These are phyloP conservation scores for Pseudachorutes palmiensis DNA, from an alignment of 1,140 invertebrate species.

Conservation along the genomic window DNA sequence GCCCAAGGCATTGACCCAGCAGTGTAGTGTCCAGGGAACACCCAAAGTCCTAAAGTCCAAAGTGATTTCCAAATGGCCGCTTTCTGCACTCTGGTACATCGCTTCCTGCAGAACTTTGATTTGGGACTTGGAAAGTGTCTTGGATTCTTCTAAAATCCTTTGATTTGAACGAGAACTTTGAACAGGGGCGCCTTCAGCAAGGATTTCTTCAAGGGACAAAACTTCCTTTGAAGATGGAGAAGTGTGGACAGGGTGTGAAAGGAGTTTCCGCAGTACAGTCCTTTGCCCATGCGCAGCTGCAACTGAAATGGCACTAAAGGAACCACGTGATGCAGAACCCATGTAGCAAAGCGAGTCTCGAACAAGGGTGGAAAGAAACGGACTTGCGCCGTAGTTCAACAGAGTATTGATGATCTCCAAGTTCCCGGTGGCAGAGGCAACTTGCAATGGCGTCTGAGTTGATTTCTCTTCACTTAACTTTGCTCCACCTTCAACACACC, in stretches of 20 bases:
- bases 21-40: slow-evolving; percentile 58
- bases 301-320: slow-evolving; percentile 66
- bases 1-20: slow-evolving; percentile 77
- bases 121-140: slow-evolving; percentile 63
- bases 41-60: slow-evolving; percentile 71
- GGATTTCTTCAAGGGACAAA: slow-evolving; percentile 77
- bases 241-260: slow-evolving; percentile 62
- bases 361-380: slow-evolving; percentile 72
- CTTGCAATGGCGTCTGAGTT: slow-evolving; percentile 75
- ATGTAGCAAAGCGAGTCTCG: slow-evolving; percentile 76
- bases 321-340: slow-evolving; percentile 70
- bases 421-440: slow-evolving; percentile 71
- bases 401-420: slow-evolving; percentile 69
- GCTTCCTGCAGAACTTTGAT: slow-evolving; percentile 77
- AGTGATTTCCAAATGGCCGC: slow-evolving; percentile 78
- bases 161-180: slow-evolving; percentile 12
- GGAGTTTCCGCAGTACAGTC: slow-evolving; percentile 62
- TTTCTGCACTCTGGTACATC: slow-evolving; percentile 85
- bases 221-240: slow-evolving; percentile 62
- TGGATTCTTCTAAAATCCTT: slow-evolving; percentile 42
- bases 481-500: slow-evolving; percentile 75
- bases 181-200: slow-evolving; percentile 61
- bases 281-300: slow-evolving; percentile 76
- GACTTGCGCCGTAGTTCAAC: slow-evolving; percentile 71
- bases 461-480: slow-evolving; percentile 69